phyloP scores from a whole-genome alignment of 2,797 vertebrate species.

The Otolemur crassicaudatus region DNA sequence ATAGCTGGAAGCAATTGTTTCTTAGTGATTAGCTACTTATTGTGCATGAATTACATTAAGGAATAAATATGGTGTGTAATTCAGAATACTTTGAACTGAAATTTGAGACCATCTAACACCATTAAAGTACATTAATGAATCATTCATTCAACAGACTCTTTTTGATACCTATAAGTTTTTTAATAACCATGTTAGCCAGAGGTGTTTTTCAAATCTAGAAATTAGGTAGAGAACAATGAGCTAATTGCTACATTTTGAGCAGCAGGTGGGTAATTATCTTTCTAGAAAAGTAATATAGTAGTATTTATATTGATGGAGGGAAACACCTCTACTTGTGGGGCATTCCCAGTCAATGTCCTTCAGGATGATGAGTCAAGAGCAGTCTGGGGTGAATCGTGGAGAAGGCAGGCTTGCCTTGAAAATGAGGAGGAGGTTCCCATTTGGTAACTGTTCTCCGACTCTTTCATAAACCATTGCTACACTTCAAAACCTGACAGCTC shows the following conservation, averaged over 20 bases:
- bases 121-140: conserved; percentile 53
- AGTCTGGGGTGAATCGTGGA: background rate
- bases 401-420: background rate
- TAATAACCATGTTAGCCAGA: conserved; percentile 31
- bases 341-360: background rate
- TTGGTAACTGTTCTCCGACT: background rate
- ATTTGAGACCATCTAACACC: conserved; percentile 11
- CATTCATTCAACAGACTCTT: conserved; percentile 46
- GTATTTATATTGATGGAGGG: conserved; percentile 13
- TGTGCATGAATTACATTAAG: conserved; percentile 27
- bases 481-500: conserved; percentile 6
- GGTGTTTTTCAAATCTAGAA: conserved; percentile 59
- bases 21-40: conserved; percentile 22
- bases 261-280: conserved; percentile 30
- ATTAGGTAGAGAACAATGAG: conserved; percentile 31
- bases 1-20: conserved; percentile 53
- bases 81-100: conserved; percentile 61
- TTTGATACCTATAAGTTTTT: conserved; percentile 46
- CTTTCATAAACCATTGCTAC: background rate
- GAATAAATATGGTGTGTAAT: background rate
- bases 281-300: background rate
- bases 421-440: background rate
- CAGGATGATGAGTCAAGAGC: background rate
- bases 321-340: background rate
- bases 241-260: conserved; percentile 11